Conservation (phyloP, 2,113 vertebrate species). For the Platichthys stellatus region DNA sequence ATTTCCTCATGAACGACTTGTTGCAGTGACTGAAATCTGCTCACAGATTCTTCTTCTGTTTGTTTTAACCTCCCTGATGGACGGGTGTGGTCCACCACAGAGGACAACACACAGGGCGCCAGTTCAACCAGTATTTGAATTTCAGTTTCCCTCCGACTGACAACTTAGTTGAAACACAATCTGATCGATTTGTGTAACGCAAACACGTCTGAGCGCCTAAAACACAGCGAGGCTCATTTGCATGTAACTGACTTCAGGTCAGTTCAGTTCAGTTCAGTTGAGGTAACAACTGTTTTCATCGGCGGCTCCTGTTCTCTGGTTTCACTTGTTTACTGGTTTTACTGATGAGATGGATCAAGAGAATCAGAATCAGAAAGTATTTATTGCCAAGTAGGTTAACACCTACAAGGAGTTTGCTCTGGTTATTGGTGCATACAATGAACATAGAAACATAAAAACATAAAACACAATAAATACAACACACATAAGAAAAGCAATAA, state of each 20-base stretch:
- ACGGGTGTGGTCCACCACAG: constrained; percentile 31
- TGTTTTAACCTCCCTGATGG: constrained; percentile 34
- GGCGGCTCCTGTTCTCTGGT: too few relatives aligned
- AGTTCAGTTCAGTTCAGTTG: not conserved
- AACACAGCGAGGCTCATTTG: not conserved
- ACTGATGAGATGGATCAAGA: too few relatives aligned
- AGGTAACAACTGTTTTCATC: constrained; percentile 3
- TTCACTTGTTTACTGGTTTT: too few relatives aligned
- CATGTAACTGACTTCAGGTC: not conserved
- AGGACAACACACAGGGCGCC: constrained; percentile 13
- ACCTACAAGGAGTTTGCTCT: too few relatives aligned
- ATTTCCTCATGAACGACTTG: too few relatives aligned
- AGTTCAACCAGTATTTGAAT: constrained; percentile 18
- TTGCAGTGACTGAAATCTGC: not conserved
- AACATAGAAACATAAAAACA: too few relatives aligned
- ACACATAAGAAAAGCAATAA: too few relatives aligned
- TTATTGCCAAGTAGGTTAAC: too few relatives aligned
- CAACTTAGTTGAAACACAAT: not conserved
- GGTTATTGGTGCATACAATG: too few relatives aligned
- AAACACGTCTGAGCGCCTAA: not conserved
- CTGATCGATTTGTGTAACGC: not conserved
- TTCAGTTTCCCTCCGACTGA: constrained; percentile 30
- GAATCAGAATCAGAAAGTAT: too few relatives aligned
- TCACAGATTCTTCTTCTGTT: not conserved
- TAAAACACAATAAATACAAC: too few relatives aligned